These are phyloP conservation scores for Sylvia atricapilla DNA, from an alignment of 2,113 vertebrate species.

Conservation along the genomic window DNA sequence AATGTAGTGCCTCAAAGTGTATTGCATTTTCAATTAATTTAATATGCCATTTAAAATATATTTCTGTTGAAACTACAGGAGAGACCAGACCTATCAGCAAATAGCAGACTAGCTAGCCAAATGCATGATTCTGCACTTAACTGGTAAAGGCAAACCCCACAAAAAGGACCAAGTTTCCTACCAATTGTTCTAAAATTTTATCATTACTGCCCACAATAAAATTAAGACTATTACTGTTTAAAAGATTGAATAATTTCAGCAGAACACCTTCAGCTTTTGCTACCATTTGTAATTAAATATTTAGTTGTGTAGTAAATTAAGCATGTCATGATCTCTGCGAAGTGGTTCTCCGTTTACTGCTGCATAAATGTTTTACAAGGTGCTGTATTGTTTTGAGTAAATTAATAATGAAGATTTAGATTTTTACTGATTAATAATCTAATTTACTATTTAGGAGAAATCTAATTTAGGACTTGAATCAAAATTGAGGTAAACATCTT, in stretches of 20 bases:
- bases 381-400: conserved; percentile 72
- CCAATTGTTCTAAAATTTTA: neutral
- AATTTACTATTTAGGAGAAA: conserved; percentile 58
- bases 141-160: neutral
- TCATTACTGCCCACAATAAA: neutral
- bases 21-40: neutral
- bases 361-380: conserved; percentile 78
- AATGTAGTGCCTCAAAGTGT: neutral
- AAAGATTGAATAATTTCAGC: conserved; percentile 56
- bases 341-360: conserved; percentile 67
- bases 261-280: conserved; percentile 53
- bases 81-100: neutral
- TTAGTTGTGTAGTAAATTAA: conserved; percentile 72
- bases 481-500: conserved; percentile 53
- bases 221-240: conserved; percentile 21
- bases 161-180: neutral
- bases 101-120: neutral
- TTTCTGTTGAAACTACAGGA: neutral
- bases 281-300: conserved; percentile 73
- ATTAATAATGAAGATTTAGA: conserved; percentile 78
- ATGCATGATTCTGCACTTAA: neutral
- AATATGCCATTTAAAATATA: neutral
- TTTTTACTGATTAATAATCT: conserved; percentile 76
- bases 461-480: conserved; percentile 57
- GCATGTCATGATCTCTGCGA: conserved; percentile 57